These are phyloP conservation scores for Syritta pipiens DNA, from an alignment of 2,888 invertebrate genomes.

Conservation along the genomic window DNA sequence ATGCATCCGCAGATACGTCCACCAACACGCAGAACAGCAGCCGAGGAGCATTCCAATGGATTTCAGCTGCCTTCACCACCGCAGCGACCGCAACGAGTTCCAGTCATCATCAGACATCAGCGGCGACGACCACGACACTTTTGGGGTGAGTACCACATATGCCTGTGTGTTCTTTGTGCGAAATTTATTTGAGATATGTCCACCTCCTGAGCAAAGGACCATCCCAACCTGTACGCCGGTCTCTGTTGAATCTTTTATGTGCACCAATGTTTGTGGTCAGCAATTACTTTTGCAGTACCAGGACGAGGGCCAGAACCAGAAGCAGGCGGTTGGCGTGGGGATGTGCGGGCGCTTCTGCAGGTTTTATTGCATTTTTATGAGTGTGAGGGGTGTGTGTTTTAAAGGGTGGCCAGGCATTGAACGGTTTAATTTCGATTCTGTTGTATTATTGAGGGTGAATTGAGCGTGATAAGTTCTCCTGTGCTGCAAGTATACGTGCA, in stretches of 20 bases:
- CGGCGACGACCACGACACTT: slow-evolving; percentile 41
- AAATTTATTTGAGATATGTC: slow-evolving; percentile 33
- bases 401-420: slow-evolving; percentile 7
- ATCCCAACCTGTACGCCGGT: slow-evolving; percentile 3
- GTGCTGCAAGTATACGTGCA: too few relatives aligned
- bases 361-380: slow-evolving; percentile 55
- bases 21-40: slow-evolving; percentile 16
- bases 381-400: slow-evolving; percentile 18
- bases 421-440: slow-evolving; percentile 54
- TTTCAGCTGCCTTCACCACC: slow-evolving; percentile 40
- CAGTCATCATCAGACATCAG: slow-evolving; percentile 58
- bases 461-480: slow-evolving; percentile 42
- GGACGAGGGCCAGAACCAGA: slow-evolving; percentile 22
- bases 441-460: slow-evolving; percentile 55
- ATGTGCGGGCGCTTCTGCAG: slow-evolving; percentile 32
- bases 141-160: slow-evolving; percentile 59
- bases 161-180: slow-evolving; percentile 30
- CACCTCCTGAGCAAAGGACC: slow-evolving; percentile 3
- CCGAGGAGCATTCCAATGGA: slow-evolving; percentile 49
- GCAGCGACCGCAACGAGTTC: slow-evolving; percentile 52
- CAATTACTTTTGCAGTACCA: slow-evolving; percentile 62
- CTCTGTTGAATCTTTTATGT: slow-evolving; percentile 59
- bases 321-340: slow-evolving; percentile 1
- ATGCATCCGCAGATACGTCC: slow-evolving; percentile 71
- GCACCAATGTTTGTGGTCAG: slow-evolving; percentile 60